phyloP scores from a whole-genome alignment of 2,888 invertebrate species.

The Rhodophaea formosa region DNA sequence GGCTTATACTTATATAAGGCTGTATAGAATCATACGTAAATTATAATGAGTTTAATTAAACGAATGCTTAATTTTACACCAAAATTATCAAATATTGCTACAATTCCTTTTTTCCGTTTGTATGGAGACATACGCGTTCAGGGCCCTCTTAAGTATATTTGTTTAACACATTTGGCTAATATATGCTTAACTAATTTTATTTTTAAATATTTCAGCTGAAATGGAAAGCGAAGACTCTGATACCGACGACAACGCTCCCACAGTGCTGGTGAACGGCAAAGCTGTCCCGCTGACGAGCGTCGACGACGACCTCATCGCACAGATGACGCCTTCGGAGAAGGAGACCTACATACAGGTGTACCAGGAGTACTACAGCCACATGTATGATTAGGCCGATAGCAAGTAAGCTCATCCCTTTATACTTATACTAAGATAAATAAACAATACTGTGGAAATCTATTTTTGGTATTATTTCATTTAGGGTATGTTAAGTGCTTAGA shows the following conservation, averaged over 20 bases:
- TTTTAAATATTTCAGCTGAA: conserved; percentile 74
- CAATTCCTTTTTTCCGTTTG: too few species aligned
- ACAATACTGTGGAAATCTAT: not conserved
- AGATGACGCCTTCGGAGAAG: conserved; percentile 95
- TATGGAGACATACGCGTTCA: too few species aligned
- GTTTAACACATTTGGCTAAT: too few species aligned
- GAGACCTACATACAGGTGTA: conserved; percentile 96
- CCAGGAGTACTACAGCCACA: conserved; percentile 95
- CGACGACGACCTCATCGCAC: conserved; percentile 91
- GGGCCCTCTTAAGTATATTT: too few species aligned
- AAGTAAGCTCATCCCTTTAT: conserved; percentile 22
- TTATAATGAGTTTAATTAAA: too few species aligned
- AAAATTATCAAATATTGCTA: too few species aligned
- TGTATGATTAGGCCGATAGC: conserved; percentile 84
- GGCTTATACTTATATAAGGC: too few species aligned
- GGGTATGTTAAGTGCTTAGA: too few species aligned
- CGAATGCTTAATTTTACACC: too few species aligned
- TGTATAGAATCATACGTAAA: too few species aligned
- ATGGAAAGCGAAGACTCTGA: conserved; percentile 89
- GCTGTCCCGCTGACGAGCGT: conserved; percentile 91
- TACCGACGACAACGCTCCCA: conserved; percentile 89
- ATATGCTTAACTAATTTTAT: too few species aligned
- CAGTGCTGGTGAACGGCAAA: conserved; percentile 89
- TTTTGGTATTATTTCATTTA: not conserved
- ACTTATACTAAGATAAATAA: not conserved